These are phyloP conservation scores for Pectinophora gossypiella DNA, from an alignment of 1,140 invertebrate species.

Conservation along the genomic window DNA sequence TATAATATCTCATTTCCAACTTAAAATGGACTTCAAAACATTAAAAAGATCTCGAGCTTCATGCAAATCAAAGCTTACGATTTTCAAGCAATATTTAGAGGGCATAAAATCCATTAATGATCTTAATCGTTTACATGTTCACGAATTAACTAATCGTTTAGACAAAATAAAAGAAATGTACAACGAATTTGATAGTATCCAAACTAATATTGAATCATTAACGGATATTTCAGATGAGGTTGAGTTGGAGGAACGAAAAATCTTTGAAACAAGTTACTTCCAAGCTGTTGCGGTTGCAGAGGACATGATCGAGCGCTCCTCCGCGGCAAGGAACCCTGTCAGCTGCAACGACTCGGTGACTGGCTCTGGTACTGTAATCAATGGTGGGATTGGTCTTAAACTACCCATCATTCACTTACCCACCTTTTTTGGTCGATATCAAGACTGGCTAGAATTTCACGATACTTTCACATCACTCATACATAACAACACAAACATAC, in stretches of 20 bases:
- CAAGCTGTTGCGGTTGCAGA: neutral
- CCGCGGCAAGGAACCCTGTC: no score
- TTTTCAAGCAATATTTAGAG: neutral
- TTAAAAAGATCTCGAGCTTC: neutral
- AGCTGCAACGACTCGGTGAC: neutral
- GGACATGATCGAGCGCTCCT: neutral
- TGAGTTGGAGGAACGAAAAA: neutral
- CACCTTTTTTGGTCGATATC: neutral
- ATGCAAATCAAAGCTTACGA: neutral
- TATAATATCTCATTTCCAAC: no score
- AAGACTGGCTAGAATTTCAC: constrained; percentile 6
- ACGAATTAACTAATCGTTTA: neutral
- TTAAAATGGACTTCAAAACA: neutral
- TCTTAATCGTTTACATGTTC: neutral
- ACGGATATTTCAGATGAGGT: constrained; percentile 9
- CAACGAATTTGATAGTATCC: constrained; percentile 5
- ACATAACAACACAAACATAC: constrained; percentile 25
- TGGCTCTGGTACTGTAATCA: neutral
- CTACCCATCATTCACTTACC: constrained; percentile 12
- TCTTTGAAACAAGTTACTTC: constrained; percentile 11
- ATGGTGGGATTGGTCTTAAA: constrained; percentile 4
- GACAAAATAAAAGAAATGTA: neutral
- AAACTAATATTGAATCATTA: constrained; percentile 1
- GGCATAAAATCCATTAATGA: neutral
- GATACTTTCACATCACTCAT: constrained; percentile 38